Conservation (phyloP, 1,140 invertebrate species). For the Rhopalosiphum padi region DNA sequence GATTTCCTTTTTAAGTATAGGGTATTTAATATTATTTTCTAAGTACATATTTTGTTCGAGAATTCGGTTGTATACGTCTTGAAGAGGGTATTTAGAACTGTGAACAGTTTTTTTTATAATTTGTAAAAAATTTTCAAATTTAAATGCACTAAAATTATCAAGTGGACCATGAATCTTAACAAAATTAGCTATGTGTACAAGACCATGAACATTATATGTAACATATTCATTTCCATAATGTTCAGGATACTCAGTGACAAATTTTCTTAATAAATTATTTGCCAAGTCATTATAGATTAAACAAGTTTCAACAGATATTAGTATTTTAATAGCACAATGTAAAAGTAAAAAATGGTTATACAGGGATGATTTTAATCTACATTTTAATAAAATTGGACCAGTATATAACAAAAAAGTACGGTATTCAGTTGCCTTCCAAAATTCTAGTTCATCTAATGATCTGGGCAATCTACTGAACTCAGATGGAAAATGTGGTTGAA, state of each 20-base stretch:
- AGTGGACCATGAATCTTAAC: slow-evolving; percentile 17
- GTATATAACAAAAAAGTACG: neutral
- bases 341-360: slow-evolving; percentile 11
- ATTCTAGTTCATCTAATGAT: neutral
- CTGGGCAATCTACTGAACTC: neutral
- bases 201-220: neutral
- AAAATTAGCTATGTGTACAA: slow-evolving; percentile 23
- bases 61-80: neutral
- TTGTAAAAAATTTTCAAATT: slow-evolving; percentile 17
- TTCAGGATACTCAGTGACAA: neutral
- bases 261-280: neutral
- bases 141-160: neutral
- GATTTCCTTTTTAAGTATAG: neutral
- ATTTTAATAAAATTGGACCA: neutral
- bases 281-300: neutral
- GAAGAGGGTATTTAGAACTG: neutral
- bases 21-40: neutral
- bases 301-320: neutral
- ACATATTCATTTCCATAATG: slow-evolving; percentile 12
- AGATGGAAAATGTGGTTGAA: neutral
- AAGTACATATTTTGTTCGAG: neutral
- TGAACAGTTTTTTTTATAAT: slow-evolving; percentile 15
- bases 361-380: neutral
- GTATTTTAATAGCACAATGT: neutral
- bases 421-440: neutral